A percentile compares a stretch with the other conserved stretches of the same genome.
Conservation (phyloP, 2,113 vertebrate species). For the Suricata suricatta region DNA sequence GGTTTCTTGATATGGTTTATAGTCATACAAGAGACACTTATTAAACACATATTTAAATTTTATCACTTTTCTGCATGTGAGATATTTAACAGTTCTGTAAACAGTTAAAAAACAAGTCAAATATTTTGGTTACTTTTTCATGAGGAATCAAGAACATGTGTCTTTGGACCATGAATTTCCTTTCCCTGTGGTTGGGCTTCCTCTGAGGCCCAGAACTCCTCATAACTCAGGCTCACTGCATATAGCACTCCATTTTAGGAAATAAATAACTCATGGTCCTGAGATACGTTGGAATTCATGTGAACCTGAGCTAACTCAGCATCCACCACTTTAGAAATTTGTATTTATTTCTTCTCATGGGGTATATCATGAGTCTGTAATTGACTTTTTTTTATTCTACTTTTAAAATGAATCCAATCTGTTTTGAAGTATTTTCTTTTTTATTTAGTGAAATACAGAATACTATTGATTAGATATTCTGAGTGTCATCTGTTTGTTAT, state of each 20-base stretch:
- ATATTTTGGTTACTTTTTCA: neutral
- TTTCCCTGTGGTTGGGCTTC: neutral
- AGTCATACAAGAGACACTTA: neutral
- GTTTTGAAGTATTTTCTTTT: conserved; percentile 57
- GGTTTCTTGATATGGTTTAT: neutral
- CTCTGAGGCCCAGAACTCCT: neutral
- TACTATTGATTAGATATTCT: conserved; percentile 56
- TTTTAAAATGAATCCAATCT: conserved; percentile 54
- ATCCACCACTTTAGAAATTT: conserved; percentile 49
- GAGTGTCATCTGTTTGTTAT: conserved; percentile 66
- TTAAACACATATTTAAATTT: neutral
- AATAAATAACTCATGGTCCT: neutral
- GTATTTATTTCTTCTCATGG: conserved; percentile 57
- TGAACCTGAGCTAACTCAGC: neutral
- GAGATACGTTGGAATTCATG: neutral
- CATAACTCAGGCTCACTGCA: neutral
- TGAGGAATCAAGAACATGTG: neutral
- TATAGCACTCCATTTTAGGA: neutral
- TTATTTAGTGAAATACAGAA: conserved; percentile 60
- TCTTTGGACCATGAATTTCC: neutral
- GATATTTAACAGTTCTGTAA: conserved; percentile 44
- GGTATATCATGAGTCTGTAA: conserved; percentile 31
- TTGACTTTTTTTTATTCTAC: conserved; percentile 2
- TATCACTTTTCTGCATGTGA: neutral
- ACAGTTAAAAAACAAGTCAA: neutral